phyloP scores from a whole-genome alignment of 1,140 invertebrate species.

The Hirudo medicinalis region DNA sequence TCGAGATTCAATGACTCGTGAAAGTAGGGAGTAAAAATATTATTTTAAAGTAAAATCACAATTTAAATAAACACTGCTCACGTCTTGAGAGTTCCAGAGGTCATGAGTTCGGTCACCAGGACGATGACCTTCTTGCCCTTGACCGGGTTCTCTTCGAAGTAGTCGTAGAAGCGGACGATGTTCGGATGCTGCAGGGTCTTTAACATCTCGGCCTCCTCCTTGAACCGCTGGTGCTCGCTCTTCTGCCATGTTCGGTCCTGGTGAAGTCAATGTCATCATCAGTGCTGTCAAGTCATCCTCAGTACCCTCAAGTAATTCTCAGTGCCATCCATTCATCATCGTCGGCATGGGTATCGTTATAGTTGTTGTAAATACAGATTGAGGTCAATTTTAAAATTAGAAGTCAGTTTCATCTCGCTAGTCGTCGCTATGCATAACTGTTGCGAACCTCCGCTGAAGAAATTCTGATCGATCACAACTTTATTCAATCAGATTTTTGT shows the following conservation, averaged over 20 bases:
- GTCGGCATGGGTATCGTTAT: no score
- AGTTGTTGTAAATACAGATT: no score
- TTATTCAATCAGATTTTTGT: no score
- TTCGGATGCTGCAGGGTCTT: conserved; percentile 98
- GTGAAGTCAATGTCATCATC: conserved; percentile 19
- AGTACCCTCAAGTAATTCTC: no score
- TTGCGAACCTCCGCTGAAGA: no score
- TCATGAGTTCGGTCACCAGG: conserved; percentile 97
- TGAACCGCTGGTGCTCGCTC: conserved; percentile 76
- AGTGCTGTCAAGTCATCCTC: not conserved
- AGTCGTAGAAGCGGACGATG: conserved; percentile 98
- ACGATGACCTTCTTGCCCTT: conserved; percentile 87
- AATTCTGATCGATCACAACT: no score
- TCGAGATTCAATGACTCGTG: not conserved
- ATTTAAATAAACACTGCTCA: conserved; percentile 45
- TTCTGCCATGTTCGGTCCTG: conserved; percentile 50
- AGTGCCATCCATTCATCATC: no score
- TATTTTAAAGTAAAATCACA: not conserved
- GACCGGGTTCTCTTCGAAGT: conserved; percentile 80
- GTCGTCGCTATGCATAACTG: no score
- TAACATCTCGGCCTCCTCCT: conserved; percentile 98
- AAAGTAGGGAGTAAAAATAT: not conserved
- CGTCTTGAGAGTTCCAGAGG: conserved; percentile 95
- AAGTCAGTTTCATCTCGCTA: no score
- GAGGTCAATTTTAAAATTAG: no score